phyloP scores from a whole-genome alignment of 2,797 vertebrate species.

The Spinus olivaceus region DNA sequence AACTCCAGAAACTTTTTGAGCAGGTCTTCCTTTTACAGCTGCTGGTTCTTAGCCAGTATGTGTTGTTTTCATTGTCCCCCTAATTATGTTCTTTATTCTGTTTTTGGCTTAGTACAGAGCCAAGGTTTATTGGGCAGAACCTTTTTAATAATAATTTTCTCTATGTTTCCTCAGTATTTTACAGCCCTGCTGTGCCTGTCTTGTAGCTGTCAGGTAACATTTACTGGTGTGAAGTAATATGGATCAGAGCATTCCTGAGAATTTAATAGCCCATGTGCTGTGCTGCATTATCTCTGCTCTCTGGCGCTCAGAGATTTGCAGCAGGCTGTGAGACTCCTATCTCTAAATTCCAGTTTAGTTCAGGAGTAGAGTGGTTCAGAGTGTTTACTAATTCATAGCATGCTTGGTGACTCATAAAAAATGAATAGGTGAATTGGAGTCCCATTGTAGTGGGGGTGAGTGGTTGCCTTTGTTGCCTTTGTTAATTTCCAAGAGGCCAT shows the following conservation, averaged over 20 bases:
- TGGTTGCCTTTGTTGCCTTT: not conserved
- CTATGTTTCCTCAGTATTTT: not conserved
- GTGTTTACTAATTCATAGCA: slow-evolving; percentile 2
- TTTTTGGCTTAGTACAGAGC: not conserved
- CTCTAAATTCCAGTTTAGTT: slow-evolving; percentile 26
- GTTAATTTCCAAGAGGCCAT: not conserved
- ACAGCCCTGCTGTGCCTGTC: not conserved
- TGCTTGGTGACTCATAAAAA: slow-evolving; percentile 19
- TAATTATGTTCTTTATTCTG: not conserved
- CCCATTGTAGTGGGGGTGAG: not conserved
- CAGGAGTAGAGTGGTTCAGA: not conserved
- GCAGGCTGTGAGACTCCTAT: not conserved
- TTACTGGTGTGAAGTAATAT: not conserved
- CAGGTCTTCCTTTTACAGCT: not conserved
- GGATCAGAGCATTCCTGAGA: not conserved
- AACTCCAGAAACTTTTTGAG: not conserved
- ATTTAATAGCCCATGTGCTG: not conserved
- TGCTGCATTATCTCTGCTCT: not conserved
- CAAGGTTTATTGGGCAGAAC: not conserved
- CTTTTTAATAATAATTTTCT: not conserved
- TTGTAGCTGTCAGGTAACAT: slow-evolving; percentile 7
- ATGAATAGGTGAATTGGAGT: not conserved
- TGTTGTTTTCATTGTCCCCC: not conserved
- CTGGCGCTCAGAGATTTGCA: slow-evolving; percentile 25
- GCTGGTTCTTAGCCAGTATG: not conserved